phyloP scores from a whole-genome alignment of 2,113 vertebrate genomes.

The Zeus faber region DNA sequence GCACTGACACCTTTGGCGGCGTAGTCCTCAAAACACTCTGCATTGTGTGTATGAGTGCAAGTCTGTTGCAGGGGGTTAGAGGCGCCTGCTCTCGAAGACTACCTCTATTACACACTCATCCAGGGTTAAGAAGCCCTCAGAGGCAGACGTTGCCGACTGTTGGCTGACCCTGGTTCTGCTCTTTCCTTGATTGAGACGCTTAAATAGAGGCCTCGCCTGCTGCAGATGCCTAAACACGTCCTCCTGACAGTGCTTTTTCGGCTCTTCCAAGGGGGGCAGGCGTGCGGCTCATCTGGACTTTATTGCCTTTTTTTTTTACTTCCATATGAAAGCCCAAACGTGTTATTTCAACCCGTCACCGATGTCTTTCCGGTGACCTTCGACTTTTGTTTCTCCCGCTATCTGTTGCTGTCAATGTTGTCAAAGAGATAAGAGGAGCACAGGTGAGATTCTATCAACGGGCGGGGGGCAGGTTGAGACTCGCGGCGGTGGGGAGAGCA shows the following conservation, averaged over 20 bases:
- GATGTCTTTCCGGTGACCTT: slow-evolving; percentile 59
- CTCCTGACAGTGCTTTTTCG: slow-evolving; percentile 28
- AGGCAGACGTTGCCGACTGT: slow-evolving; percentile 22
- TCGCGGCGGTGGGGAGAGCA: not conserved
- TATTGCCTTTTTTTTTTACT: slow-evolving; percentile 1
- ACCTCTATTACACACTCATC: slow-evolving; percentile 55
- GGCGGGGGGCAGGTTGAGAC: not conserved
- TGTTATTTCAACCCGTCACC: slow-evolving; percentile 38
- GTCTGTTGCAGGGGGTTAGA: not conserved
- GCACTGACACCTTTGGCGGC: slow-evolving; percentile 13
- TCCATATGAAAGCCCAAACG: slow-evolving; percentile 32
- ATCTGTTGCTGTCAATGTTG: slow-evolving; percentile 43
- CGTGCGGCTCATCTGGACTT: too few relatives aligned
- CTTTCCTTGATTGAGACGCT: slow-evolving; percentile 52
- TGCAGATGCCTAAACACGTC: slow-evolving; percentile 36
- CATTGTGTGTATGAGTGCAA: too few relatives aligned
- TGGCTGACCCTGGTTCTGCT: slow-evolving; percentile 39
- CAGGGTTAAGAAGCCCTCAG: slow-evolving; percentile 52
- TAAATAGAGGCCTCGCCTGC: slow-evolving; percentile 28
- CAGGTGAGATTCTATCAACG: slow-evolving; percentile 51
- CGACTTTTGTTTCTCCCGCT: slow-evolving; percentile 11
- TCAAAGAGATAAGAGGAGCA: slow-evolving; percentile 60
- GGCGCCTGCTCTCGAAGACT: not conserved
- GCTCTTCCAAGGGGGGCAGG: not conserved
- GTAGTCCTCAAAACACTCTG: too few relatives aligned